These are phyloP conservation scores for Mantis religiosa DNA, from an alignment of 2,888 invertebrate species.

Conservation along the genomic window DNA sequence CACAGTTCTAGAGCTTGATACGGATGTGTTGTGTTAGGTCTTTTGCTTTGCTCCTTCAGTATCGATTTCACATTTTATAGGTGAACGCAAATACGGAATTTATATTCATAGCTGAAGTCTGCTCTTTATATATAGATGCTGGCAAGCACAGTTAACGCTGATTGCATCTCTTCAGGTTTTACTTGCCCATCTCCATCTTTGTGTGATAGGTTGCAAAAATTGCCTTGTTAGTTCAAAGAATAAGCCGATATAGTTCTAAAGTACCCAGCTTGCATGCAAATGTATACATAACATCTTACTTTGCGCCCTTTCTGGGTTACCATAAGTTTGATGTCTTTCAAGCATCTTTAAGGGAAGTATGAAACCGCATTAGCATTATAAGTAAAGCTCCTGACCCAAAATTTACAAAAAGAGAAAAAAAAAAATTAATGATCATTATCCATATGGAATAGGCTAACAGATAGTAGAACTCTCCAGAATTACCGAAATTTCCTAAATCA, in stretches of 20 bases:
- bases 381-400: too few relatives aligned
- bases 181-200: neutral
- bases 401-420: too few relatives aligned
- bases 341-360: too few relatives aligned
- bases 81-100: neutral
- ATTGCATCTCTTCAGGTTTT: neutral
- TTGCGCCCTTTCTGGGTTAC: neutral
- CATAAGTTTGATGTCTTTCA: too few relatives aligned
- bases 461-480: too few relatives aligned
- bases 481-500: too few relatives aligned
- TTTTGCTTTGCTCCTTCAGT: neutral
- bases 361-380: too few relatives aligned
- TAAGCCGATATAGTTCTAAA: neutral
- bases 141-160: neutral
- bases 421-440: too few relatives aligned
- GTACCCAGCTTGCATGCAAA: neutral
- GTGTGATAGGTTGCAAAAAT: neutral
- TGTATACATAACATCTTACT: neutral
- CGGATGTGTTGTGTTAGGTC: too few relatives aligned
- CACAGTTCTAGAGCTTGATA: too few relatives aligned
- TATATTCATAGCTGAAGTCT: neutral
- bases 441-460: too few relatives aligned
- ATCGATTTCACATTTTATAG: neutral
- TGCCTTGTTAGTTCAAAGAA: neutral
- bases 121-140: neutral